These are phyloP conservation scores for Myotis lucifugus DNA, from an alignment of 2,113 vertebrate species.

Conservation along the genomic window DNA sequence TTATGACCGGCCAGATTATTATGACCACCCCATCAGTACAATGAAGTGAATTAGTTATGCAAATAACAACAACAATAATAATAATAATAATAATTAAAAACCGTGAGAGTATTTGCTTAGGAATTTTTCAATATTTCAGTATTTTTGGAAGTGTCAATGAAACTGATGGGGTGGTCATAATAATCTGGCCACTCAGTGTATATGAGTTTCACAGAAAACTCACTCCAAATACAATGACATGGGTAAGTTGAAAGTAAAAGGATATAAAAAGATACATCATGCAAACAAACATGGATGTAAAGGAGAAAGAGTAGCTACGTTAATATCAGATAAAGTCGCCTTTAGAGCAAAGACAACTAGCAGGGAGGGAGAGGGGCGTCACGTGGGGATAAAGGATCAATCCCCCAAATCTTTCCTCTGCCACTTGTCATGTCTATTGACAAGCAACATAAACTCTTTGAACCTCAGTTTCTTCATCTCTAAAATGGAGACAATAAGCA, in stretches of 20 bases:
- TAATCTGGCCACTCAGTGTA: too few species aligned
- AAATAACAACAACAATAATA: too few species aligned
- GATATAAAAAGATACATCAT: background rate
- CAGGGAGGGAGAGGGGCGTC: too few species aligned
- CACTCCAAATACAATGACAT: too few species aligned
- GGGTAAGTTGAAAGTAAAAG: background rate
- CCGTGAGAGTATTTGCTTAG: too few species aligned
- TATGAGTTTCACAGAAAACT: background rate
- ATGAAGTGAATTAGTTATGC: too few species aligned
- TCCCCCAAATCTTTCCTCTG: background rate
- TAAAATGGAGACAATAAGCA: background rate
- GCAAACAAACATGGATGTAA: background rate
- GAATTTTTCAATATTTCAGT: too few species aligned
- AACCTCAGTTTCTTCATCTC: background rate
- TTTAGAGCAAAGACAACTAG: background rate
- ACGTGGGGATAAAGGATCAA: fast-evolving
- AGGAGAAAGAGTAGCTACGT: background rate
- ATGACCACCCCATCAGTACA: too few species aligned
- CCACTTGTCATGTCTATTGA: background rate
- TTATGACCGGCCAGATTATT: too few species aligned
- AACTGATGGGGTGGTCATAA: too few species aligned
- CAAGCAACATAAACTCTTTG: background rate
- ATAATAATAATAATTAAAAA: too few species aligned
- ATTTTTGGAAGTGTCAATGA: too few species aligned
- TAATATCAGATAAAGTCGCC: background rate